Conservation (phyloP, 2,797 vertebrate genomes). For the Erithacus rubecula region DNA sequence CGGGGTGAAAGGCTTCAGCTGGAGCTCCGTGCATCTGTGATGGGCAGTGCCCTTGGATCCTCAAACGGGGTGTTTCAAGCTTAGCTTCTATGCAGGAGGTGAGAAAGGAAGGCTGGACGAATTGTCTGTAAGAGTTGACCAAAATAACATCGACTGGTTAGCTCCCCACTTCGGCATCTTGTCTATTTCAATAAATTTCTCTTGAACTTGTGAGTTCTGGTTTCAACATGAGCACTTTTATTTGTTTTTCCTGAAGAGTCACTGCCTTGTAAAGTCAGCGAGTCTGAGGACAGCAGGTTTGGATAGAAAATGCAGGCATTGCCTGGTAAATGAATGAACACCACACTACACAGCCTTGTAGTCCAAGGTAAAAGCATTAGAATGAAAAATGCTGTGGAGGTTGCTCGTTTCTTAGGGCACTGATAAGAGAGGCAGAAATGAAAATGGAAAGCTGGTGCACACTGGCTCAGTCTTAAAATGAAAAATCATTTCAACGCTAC, state of each 20-base stretch:
- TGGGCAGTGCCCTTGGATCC: accelerated
- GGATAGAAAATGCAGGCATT: neutral
- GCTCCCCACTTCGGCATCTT: accelerated
- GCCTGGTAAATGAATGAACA: neutral
- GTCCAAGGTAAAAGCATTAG: neutral
- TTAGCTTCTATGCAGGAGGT: neutral
- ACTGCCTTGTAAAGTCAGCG: neutral
- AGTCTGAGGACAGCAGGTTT: neutral
- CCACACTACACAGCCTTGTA: accelerated
- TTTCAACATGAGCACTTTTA: neutral
- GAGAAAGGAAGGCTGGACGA: neutral
- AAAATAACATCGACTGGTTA: neutral
- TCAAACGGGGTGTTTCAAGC: neutral
- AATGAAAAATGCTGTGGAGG: neutral
- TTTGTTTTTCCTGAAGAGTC: accelerated
- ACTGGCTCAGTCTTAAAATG: neutral
- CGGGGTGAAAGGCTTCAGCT: neutral
- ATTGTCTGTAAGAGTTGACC: neutral
- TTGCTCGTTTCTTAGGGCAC: neutral
- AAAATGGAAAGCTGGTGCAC: neutral
- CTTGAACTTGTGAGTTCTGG: neutral
- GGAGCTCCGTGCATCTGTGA: neutral
- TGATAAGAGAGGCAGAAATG: neutral
- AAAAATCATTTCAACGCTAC: neutral
- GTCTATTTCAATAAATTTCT: neutral